Conservation (phyloP, 1,140 invertebrate genomes). For the Colletes latitarsis region DNA sequence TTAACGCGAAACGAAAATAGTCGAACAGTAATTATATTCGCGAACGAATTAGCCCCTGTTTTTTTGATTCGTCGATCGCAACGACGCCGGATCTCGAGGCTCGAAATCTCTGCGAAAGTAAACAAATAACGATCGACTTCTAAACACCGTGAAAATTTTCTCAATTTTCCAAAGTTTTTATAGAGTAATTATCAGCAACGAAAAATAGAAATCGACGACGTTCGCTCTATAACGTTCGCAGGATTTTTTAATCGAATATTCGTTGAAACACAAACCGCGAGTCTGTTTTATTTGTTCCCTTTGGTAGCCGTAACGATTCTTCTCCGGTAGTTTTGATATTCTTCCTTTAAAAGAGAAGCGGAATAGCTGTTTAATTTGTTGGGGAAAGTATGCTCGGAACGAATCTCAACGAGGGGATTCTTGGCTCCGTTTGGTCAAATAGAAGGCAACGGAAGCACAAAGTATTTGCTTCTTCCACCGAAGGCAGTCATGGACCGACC, state of each 20-base stretch:
- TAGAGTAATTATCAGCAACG: too few relatives aligned
- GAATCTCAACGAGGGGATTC: constrained; percentile 7
- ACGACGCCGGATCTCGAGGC: too few relatives aligned
- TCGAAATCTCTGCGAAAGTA: too few relatives aligned
- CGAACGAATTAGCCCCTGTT: background rate
- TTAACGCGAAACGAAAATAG: constrained; percentile 31
- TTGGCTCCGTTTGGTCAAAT: background rate
- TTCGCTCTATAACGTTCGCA: too few relatives aligned
- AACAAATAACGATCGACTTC: too few relatives aligned
- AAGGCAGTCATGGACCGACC: constrained; percentile 22
- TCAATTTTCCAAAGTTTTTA: too few relatives aligned
- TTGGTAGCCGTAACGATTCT: background rate
- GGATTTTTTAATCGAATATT: too few relatives aligned
- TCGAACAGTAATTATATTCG: constrained; percentile 48
- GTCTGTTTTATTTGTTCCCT: background rate
- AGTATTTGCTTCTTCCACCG: constrained; percentile 7
- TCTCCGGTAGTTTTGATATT: background rate
- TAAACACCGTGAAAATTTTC: too few relatives aligned
- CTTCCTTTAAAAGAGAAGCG: background rate
- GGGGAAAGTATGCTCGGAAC: constrained; percentile 2
- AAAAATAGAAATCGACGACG: too few relatives aligned
- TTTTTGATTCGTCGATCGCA: background rate
- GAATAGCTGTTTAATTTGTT: constrained; percentile 17
- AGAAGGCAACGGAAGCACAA: constrained; percentile 5
- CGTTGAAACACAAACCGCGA: too few relatives aligned